Evolutionary conservation across 1,140 invertebrate species (phyloP), one percentile per base, ranked within the genome.

Genomic region (Holcopasites calliopsidis): DNA sequence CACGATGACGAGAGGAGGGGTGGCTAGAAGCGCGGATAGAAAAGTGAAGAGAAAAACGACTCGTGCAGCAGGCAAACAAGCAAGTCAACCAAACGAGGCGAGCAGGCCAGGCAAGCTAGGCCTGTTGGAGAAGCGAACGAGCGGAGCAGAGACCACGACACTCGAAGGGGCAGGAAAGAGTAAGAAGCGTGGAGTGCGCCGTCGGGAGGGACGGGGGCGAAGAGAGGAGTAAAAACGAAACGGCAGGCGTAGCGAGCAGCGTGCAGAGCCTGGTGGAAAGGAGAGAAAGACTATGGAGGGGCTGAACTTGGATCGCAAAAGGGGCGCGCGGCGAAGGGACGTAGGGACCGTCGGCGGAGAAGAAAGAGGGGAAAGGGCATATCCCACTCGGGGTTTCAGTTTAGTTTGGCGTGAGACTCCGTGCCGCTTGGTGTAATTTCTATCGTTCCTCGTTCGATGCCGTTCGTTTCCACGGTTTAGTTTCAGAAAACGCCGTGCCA

Each of bases 321-420:
- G 77, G 75, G 60, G 64, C 38, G 65, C 65, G 60, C 54, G 69
- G 70, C 62, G 42, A 83, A 83, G 81, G 80, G 81, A 70, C 38
- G 52, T 23, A 60, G 62, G 68, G 38, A 54, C 50, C 33, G 18
- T 28, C n/a, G 60, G 33, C 13, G 72, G 35, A 50, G 52, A 18
- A 16, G 11, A 33, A 18, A 21, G 62, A 58, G 71, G 61, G 64
- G 73, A 83, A 84, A 84, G 82, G 83, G 82, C 82, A 84, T 64
- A 65, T 71, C 81, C 82, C 77, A 79, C 72, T 68, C 33, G 70
- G 62, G 65, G 55, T 57, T 79, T 75, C 52, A 49, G 71, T 82
- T 84, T 79, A 85, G 83, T 85, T 76, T 58, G 70, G 74, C 77
- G 77, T 65, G 77, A 82, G 82, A 65, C 71, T 62, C 42, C 68